phyloP scores from a whole-genome alignment of 2,888 invertebrate species.

The Congeria kusceri region DNA sequence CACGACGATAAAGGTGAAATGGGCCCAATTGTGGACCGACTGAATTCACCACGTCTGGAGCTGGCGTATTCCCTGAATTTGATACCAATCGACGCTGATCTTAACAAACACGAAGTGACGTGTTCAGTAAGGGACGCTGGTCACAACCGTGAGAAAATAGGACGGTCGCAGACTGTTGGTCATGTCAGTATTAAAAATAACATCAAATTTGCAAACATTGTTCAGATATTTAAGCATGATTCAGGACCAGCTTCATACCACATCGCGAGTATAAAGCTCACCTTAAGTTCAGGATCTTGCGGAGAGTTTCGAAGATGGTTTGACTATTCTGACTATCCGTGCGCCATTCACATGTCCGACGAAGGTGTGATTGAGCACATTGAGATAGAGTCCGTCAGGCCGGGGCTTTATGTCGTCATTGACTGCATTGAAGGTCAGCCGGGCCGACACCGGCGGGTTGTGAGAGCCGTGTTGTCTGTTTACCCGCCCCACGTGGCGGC shows the following conservation, averaged over 20 bases:
- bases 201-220: conserved; percentile 19
- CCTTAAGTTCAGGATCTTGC: not conserved
- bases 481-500: conserved; percentile 20
- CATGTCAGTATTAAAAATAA: too few species aligned
- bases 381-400: conserved; percentile 11
- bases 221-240: conserved; percentile 25
- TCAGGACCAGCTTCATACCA: not conserved
- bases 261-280: conserved; percentile 7
- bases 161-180: too few species aligned
- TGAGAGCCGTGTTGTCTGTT: not conserved
- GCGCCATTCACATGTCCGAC: conserved; percentile 14
- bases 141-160: too few species aligned
- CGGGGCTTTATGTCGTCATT: conserved; percentile 21
- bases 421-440: not conserved
- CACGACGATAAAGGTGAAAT: too few species aligned
- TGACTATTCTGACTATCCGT: conserved; percentile 8
- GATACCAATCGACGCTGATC: too few species aligned
- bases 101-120: too few species aligned
- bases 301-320: not conserved
- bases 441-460: not conserved
- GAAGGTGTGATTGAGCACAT: conserved; percentile 13
- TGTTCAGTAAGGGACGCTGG: too few species aligned
- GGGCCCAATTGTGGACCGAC: too few species aligned
- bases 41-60: too few species aligned
- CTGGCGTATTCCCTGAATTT: too few species aligned